Evolutionary conservation across 2,797 vertebrate genomes (phyloP).

Genomic region (Lagodon rhomboides): DNA sequence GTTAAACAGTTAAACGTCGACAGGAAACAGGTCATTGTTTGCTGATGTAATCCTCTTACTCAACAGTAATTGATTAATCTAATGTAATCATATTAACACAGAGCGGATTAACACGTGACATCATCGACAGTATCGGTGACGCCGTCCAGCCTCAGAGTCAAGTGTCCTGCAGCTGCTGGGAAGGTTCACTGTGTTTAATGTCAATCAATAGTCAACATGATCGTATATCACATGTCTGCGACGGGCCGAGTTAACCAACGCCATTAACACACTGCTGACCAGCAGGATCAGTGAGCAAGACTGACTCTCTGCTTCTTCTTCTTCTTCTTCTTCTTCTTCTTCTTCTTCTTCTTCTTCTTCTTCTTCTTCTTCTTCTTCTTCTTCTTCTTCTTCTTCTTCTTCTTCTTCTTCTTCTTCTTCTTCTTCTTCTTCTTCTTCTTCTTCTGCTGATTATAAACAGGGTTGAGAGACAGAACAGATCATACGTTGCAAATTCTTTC

Average conservation of each 20-base stretch:
- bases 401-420: not conserved
- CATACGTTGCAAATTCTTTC: not conserved
- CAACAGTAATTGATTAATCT: not conserved
- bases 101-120: slow-evolving; percentile 22
- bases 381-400: not conserved
- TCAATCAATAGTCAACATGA: slow-evolving; percentile 41
- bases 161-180: not conserved
- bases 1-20: not conserved
- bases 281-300: not conserved
- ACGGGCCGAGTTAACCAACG: not conserved
- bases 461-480: not conserved
- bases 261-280: slow-evolving; percentile 31
- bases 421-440: not conserved
- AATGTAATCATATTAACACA: slow-evolving; percentile 3
- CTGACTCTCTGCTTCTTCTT: not conserved
- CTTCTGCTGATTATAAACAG: not conserved
- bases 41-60: slow-evolving; percentile 17
- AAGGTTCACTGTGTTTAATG: not conserved
- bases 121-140: not conserved
- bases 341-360: not conserved
- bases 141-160: fast-evolving
- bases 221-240: slow-evolving; percentile 8
- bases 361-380: not conserved
- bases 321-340: not conserved
- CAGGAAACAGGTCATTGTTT: not conserved